Conservation (phyloP, 2,113 vertebrate species). For the Peromyscus californicus region DNA sequence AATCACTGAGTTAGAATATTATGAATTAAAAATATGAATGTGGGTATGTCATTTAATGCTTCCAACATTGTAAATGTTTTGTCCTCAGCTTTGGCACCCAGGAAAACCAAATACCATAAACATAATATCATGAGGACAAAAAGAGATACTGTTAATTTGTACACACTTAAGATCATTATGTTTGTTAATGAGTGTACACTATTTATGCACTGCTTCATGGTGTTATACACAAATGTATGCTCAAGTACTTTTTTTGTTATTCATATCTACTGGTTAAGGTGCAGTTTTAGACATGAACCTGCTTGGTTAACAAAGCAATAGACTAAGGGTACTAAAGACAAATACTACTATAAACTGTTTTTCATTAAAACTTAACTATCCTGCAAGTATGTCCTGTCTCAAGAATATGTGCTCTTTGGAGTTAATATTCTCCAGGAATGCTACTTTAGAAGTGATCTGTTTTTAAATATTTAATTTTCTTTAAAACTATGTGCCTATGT, state of each 20-base stretch:
- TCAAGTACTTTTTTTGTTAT: neutral
- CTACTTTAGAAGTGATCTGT: neutral
- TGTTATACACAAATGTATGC: neutral
- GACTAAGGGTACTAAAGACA: neutral
- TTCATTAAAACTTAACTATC: neutral
- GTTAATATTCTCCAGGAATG: neutral
- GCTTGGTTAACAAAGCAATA: neutral
- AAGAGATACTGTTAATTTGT: neutral
- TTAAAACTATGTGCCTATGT: too few species aligned
- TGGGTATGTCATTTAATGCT: neutral
- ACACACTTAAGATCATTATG: neutral
- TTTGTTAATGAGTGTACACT: neutral
- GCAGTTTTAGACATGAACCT: neutral
- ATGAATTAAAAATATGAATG: neutral
- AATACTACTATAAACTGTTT: neutral
- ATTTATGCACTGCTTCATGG: neutral
- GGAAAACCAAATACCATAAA: neutral
- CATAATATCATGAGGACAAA: neutral
- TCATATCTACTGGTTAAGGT: neutral
- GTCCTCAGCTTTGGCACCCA: neutral
- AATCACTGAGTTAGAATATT: neutral
- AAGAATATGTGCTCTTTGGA: neutral
- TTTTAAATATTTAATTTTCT: constrained; percentile 6
- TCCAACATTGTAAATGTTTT: neutral
- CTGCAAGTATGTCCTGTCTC: neutral